These are phyloP conservation scores for Microplitis mediator DNA, from an alignment of 1,140 invertebrate genomes.

Conservation along the genomic window DNA sequence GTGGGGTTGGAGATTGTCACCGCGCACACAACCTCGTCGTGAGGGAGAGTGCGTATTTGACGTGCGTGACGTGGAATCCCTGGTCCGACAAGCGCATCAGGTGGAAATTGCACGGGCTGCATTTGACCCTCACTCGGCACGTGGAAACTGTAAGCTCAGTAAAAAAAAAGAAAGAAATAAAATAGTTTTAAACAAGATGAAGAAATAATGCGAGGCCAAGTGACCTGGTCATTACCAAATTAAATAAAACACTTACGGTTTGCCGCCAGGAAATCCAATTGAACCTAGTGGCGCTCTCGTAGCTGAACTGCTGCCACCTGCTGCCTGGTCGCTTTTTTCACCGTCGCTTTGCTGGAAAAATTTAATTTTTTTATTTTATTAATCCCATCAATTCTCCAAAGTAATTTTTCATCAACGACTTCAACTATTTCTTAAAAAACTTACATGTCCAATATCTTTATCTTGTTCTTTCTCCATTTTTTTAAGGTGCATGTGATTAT, in stretches of 20 bases:
- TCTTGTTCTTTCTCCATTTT: slow-evolving; percentile 84
- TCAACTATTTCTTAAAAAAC: slow-evolving; percentile 52
- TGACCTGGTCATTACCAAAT: neutral
- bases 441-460: slow-evolving; percentile 82
- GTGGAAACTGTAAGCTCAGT: slow-evolving; percentile 92
- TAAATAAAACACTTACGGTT: slow-evolving; percentile 78
- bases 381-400: no score
- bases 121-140: slow-evolving; percentile 86
- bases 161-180: neutral
- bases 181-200: neutral
- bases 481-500: slow-evolving; percentile 69
- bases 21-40: slow-evolving; percentile 92
- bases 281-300: slow-evolving; percentile 79
- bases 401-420: no score
- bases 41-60: slow-evolving; percentile 89
- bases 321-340: slow-evolving; percentile 94
- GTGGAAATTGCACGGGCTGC: slow-evolving; percentile 95
- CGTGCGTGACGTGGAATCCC: slow-evolving; percentile 92
- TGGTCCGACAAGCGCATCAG: slow-evolving; percentile 90
- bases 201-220: no score
- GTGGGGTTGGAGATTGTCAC: slow-evolving; percentile 90
- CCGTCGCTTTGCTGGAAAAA: slow-evolving; percentile 87
- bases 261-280: slow-evolving; percentile 82
- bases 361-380: neutral
- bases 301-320: no score